Percentiles rank a stretch among this genome's conserved stretches.
These are phyloP conservation scores for Drosophila suzukii DNA, from an alignment of 1,140 invertebrate genomes.

Conservation along the genomic window DNA sequence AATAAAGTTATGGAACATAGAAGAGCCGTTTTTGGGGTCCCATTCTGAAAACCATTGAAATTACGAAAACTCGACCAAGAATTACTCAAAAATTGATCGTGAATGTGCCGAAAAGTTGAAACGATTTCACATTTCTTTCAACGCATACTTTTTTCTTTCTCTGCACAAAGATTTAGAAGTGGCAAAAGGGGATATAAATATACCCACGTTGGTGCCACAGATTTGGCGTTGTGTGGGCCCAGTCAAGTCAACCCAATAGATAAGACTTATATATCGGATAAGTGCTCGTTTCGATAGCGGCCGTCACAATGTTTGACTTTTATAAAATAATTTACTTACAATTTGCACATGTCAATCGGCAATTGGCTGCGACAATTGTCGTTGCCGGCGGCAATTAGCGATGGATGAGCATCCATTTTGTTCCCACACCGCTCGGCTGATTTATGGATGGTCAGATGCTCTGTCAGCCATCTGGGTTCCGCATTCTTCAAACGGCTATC, in stretches of 20 bases:
- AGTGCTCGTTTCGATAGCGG: slow-evolving; percentile 61
- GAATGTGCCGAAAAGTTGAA: too few species aligned
- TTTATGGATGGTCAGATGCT: slow-evolving; percentile 48
- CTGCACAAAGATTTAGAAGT: slow-evolving; percentile 2
- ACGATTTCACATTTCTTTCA: too few species aligned
- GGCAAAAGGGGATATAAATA: slow-evolving; percentile 7
- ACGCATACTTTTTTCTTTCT: slow-evolving; percentile 6
- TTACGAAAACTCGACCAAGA: too few species aligned
- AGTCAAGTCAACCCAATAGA: slow-evolving; percentile 54
- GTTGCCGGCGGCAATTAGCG: slow-evolving; percentile 30
- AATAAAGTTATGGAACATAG: too few species aligned
- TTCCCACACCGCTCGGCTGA: slow-evolving; percentile 28
- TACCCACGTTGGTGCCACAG: slow-evolving; percentile 30
- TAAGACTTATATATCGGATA: slow-evolving; percentile 65
- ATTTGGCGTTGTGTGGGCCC: slow-evolving; percentile 41
- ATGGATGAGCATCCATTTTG: slow-evolving; percentile 8
- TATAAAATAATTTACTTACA: slow-evolving; percentile 77
- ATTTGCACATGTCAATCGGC: slow-evolving; percentile 76
- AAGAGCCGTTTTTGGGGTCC: too few species aligned
- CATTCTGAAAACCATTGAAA: too few species aligned
- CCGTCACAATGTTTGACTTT: slow-evolving; percentile 59
- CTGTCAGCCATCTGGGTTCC: slow-evolving; percentile 41
- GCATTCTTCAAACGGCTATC: slow-evolving; percentile 53
- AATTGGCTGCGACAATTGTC: slow-evolving; percentile 46
- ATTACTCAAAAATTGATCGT: too few species aligned